Percentiles rank a stretch among this genome's conserved stretches.
phyloP scores from a whole-genome alignment of 2,113 vertebrate species.

The Dryoscopus gambensis region DNA sequence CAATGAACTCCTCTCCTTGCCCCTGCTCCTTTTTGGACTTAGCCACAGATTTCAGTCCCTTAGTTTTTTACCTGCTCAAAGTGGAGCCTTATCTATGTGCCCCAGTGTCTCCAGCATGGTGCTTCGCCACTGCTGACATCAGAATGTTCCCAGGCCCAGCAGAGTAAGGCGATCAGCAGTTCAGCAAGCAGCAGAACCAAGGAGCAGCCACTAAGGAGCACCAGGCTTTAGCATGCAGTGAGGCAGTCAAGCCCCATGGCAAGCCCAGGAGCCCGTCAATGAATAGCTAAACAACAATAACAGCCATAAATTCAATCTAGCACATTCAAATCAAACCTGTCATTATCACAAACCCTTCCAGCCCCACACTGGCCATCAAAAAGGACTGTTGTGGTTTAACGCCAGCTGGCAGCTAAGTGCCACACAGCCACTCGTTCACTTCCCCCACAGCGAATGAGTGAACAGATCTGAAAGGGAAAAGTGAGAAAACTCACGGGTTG shows the following conservation, averaged over 20 bases:
- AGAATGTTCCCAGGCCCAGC: neutral
- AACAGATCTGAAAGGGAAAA: neutral
- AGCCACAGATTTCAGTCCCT: neutral
- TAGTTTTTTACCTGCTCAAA: neutral
- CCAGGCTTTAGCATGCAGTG: neutral
- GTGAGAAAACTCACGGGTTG: neutral
- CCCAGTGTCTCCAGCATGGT: neutral
- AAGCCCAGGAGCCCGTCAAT: neutral
- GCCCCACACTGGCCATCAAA: neutral
- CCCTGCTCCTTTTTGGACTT: neutral
- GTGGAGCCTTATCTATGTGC: neutral
- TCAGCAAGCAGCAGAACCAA: neutral
- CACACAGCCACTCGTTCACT: accelerated
- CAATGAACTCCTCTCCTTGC: neutral
- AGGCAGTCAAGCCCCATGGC: neutral
- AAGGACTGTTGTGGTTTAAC: neutral
- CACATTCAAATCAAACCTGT: neutral
- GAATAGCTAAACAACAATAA: neutral
- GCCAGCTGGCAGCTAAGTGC: accelerated
- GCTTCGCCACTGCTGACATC: neutral
- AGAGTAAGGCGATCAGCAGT: neutral
- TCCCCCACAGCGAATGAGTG: neutral
- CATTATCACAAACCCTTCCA: neutral
- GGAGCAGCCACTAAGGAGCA: neutral
- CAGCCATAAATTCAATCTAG: neutral